Base-by-base conservation (phyloP, 2,113 vertebrate genomes). In the Petrocephalus microphthalmus region DNA sequence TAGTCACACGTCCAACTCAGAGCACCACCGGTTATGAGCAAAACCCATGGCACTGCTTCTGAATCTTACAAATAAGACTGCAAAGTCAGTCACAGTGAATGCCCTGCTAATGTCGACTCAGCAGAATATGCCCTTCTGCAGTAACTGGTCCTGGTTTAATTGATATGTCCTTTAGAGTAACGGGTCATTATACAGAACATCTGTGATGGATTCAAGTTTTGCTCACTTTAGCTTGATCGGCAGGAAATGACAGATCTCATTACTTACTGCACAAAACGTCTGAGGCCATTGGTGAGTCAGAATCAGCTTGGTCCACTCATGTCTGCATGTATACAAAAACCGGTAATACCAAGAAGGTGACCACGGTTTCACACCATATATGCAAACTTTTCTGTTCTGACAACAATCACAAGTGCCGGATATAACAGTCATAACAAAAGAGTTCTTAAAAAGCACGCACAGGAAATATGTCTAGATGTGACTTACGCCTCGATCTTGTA, bases 281-380 rank as follows among this genome's bases (percentile, higher is more conserved):
- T 2, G 84, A 47, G 95, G 95, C 95, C 95, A 96, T 86, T 96
- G 95, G 56, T 96, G 95, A 87, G 95, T 96, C 90, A 96, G 89
- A 89, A 94, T 95, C 88, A 96, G 88, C 89, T 94, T 95, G 49
- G 89, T 94, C 95, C 95, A 96, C 88, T 93, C 91, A 5, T 93
- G 88, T 88, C 95, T 95, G 90, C 87, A 94, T 42, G 33, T 51
- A 22, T 78, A 78, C 64, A 53, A 74, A 37, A 85, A 85, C n/a
- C 29, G 19, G 17, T 15, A 33, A 37, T 11, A 11, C 22, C n/a
- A 81, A 84, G 5, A 67, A 71, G 6, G 17, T 67, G 60, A 67
- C 60, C 19, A n/a, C 60, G 19, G 42, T 42, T 42, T 3, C 42
- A 42, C 3, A 42, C 42, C 42, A 42, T 3, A 42, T 42, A 42